Evolutionary conservation across 2,888 invertebrate species (phyloP).

Genomic region (Adineta ricciae): DNA sequence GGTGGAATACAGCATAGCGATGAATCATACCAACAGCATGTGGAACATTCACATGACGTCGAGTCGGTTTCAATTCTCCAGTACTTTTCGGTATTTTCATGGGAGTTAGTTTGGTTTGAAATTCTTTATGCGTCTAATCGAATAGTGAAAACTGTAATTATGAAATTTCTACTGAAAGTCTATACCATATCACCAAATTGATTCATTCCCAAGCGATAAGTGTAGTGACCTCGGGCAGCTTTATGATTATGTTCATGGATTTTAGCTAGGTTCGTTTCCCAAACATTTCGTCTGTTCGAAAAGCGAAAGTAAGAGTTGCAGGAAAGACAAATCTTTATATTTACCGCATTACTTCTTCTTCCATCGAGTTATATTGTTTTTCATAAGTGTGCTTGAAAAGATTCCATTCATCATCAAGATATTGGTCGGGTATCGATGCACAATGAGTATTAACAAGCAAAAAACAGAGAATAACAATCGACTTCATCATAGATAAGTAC

Average conservation of each 20-base stretch:
- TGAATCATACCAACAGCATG: constrained; percentile 24
- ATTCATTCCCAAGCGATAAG: not conserved
- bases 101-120: not conserved
- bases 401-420: not conserved
- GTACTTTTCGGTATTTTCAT: not conserved
- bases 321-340: not conserved
- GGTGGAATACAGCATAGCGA: too few relatives aligned
- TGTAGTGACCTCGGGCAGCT: constrained; percentile 36
- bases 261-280: constrained; percentile 39
- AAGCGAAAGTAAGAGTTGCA: not conserved
- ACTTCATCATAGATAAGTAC: too few relatives aligned
- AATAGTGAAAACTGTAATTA: constrained; percentile 25
- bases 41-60: constrained; percentile 21
- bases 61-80: not conserved
- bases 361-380: not conserved
- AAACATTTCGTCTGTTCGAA: constrained; percentile 39
- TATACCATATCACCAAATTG: constrained; percentile 54
- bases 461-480: too few relatives aligned
- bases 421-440: too few relatives aligned
- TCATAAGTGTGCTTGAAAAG: not conserved
- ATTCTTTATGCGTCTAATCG: not conserved
- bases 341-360: not conserved
- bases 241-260: constrained; percentile 41
- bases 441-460: too few relatives aligned
- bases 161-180: not conserved